Percentiles rank a stretch among this genome's conserved stretches.
Evolutionary conservation across 2,113 vertebrate species (phyloP).

Genomic region (Cyanoliseus patagonus): DNA sequence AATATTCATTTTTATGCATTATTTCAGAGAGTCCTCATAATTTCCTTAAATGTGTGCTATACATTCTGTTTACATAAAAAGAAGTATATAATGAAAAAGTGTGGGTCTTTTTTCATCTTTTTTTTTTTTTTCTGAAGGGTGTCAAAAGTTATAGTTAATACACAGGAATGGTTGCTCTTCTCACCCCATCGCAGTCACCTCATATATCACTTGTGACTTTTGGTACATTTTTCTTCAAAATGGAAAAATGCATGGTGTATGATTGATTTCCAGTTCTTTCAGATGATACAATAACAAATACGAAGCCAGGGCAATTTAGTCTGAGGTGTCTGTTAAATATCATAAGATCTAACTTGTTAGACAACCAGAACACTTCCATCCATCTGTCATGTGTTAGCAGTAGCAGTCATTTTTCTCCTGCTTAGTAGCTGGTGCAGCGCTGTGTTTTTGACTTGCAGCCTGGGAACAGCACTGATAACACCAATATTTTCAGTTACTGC

Average conservation of each 20-base stretch:
- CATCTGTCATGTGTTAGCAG: neutral
- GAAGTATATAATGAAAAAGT: neutral
- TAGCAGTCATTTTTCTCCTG: too few relatives aligned
- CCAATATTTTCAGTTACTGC: too few relatives aligned
- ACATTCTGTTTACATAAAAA: neutral
- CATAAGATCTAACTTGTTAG: neutral
- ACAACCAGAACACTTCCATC: neutral
- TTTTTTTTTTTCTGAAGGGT: neutral
- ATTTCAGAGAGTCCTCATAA: neutral
- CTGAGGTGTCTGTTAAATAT: conserved; percentile 10
- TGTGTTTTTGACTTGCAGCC: too few relatives aligned
- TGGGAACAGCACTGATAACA: too few relatives aligned
- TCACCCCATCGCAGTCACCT: neutral
- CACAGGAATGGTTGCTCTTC: neutral
- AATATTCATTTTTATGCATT: neutral
- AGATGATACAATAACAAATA: conserved; percentile 31
- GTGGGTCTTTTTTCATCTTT: neutral
- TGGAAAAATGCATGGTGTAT: neutral
- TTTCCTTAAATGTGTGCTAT: neutral
- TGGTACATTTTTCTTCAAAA: neutral
- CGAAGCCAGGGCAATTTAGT: neutral
- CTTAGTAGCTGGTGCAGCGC: too few relatives aligned
- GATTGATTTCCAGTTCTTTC: conserved; percentile 42
- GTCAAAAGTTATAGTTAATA: conserved; percentile 15
- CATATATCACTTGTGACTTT: conserved; percentile 26